Percentiles rank a stretch among this genome's conserved stretches.
Conservation (phyloP, 2,888 invertebrate species). For the Zeuzera pyrina region DNA sequence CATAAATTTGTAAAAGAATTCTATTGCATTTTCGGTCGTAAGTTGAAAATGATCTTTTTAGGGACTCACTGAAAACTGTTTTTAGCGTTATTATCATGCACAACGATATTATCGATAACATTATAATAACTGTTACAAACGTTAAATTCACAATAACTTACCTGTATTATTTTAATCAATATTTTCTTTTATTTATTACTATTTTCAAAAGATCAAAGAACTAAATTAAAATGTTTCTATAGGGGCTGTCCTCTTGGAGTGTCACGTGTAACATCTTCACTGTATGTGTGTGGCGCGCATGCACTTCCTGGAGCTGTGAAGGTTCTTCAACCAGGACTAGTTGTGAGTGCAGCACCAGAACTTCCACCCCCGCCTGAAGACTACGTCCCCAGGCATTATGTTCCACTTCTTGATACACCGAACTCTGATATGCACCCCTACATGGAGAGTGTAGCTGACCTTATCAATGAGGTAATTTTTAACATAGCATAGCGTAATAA, state of each 20-base stretch:
- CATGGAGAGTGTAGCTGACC: constrained; percentile 84
- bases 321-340: constrained; percentile 79
- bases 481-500: no score
- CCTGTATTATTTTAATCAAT: no score
- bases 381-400: constrained; percentile 76
- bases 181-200: no score
- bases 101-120: no score
- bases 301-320: constrained; percentile 79
- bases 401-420: constrained; percentile 83
- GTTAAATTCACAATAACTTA: no score
- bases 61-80: no score
- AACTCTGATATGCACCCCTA: constrained; percentile 80
- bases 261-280: constrained; percentile 80
- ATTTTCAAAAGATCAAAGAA: no score
- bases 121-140: no score
- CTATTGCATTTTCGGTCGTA: no score
- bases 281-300: constrained; percentile 87
- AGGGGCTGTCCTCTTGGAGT: constrained; percentile 73
- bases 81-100: no score
- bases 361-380: constrained; percentile 79
- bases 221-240: constrained; percentile 14
- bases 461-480: constrained; percentile 77
- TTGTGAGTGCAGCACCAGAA: constrained; percentile 89
- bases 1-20: no score
- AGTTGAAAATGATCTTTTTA: no score